Conservation (phyloP, 2,888 invertebrate genomes). For the Orthosia gothica region DNA sequence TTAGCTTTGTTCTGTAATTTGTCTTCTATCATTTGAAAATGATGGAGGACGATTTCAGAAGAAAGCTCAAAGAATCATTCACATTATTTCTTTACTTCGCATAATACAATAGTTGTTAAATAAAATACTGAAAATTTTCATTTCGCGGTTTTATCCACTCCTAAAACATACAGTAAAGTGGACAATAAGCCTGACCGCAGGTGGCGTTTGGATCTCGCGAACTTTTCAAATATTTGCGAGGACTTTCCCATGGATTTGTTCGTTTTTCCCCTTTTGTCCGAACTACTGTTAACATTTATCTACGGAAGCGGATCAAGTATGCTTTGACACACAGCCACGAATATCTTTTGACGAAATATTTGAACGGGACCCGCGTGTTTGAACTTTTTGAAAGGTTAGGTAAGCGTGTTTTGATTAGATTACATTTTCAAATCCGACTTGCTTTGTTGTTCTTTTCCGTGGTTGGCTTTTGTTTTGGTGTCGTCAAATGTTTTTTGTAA, state of each 20-base stretch:
- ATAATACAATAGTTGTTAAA: too few relatives aligned
- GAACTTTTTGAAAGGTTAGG: slow-evolving; percentile 59
- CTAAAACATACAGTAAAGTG: slow-evolving; percentile 72
- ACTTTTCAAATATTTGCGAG: slow-evolving; percentile 91
- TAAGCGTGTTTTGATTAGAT: slow-evolving; percentile 61
- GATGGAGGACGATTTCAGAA: too few relatives aligned
- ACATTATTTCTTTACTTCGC: too few relatives aligned
- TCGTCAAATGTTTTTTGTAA: neutral
- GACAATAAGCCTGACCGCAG: slow-evolving; percentile 88
- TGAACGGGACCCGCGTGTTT: slow-evolving; percentile 72
- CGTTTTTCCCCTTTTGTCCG: slow-evolving; percentile 77
- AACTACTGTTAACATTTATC: slow-evolving; percentile 87
- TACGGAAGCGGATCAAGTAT: slow-evolving; percentile 88
- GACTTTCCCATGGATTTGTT: slow-evolving; percentile 86
- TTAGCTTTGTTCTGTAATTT: too few relatives aligned
- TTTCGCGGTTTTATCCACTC: slow-evolving; percentile 66
- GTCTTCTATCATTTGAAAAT: too few relatives aligned
- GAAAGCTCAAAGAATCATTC: too few relatives aligned
- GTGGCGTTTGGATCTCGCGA: slow-evolving; percentile 80
- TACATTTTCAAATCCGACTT: slow-evolving; percentile 56
- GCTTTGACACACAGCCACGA: slow-evolving; percentile 87
- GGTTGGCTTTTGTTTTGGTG: slow-evolving; percentile 8
- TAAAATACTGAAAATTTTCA: neutral
- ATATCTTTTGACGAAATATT: slow-evolving; percentile 82
- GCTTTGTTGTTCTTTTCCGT: slow-evolving; percentile 46